A percentile compares a stretch with the other conserved stretches of the same genome.
Conservation (phyloP, 2,113 vertebrate genomes). For the Polypterus senegalus region DNA sequence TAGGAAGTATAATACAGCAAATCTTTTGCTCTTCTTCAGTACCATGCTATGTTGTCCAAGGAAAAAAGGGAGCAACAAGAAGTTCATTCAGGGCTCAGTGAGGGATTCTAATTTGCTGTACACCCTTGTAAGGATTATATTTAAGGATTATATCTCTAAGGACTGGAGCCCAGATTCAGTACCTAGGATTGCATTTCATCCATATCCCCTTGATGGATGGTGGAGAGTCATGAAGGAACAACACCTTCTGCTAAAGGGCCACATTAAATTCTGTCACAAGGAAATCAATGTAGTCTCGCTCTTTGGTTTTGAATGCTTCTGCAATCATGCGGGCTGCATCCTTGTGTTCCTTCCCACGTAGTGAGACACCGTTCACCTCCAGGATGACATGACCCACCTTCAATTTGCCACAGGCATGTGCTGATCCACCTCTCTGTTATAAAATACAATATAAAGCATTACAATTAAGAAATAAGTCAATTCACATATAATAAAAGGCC, state of each 20-base stretch:
- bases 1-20: no score
- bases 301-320: conserved; percentile 93
- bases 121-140: no score
- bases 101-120: no score
- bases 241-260: conserved; percentile 56
- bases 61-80: no score
- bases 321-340: conserved; percentile 86
- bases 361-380: conserved; percentile 79
- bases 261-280: conserved; percentile 94
- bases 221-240: no score
- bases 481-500: neutral
- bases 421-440: conserved; percentile 78
- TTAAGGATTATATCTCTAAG: no score
- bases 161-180: no score
- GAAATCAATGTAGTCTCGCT: conserved; percentile 83
- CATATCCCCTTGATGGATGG: no score
- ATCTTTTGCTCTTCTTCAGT: no score
- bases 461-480: neutral
- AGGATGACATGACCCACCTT: conserved; percentile 93
- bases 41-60: no score
- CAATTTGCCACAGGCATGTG: conserved; percentile 86
- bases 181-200: no score
- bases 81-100: no score
- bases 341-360: conserved; percentile 77
- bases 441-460: neutral